phyloP scores from a whole-genome alignment of 2,113 vertebrate species.

The Pipra filicauda region DNA sequence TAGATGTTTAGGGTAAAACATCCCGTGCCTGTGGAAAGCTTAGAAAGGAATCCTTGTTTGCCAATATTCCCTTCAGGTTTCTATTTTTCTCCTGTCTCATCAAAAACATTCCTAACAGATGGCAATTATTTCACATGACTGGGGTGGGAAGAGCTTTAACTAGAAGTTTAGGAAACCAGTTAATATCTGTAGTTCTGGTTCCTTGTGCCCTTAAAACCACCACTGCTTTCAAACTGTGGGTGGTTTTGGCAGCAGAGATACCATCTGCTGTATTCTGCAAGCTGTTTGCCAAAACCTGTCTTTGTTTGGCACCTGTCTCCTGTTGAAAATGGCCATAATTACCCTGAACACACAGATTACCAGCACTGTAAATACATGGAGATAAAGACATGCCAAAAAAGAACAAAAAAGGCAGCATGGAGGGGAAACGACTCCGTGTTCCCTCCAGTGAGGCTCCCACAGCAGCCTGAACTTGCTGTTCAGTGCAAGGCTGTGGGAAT shows the following conservation, averaged over 20 bases:
- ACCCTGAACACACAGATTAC: background rate
- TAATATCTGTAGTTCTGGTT: slow-evolving; percentile 13
- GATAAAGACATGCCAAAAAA: background rate
- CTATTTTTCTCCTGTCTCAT: background rate
- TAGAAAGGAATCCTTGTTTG: background rate
- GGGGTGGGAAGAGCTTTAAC: slow-evolving; percentile 41
- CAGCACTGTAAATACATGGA: background rate
- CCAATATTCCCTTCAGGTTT: background rate
- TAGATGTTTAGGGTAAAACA: background rate
- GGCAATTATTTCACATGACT: slow-evolving; percentile 49
- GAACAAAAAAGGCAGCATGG: background rate
- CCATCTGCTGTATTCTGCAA: slow-evolving; percentile 25
- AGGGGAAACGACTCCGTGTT: background rate
- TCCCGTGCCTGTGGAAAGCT: background rate
- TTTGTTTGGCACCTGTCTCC: slow-evolving; percentile 47
- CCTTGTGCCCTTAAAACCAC: slow-evolving; percentile 15
- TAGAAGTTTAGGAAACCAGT: slow-evolving; percentile 28
- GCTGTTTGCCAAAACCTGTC: slow-evolving; percentile 8
- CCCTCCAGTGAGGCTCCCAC: background rate
- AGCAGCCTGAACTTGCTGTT: background rate
- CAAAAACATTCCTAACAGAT: slow-evolving; percentile 34
- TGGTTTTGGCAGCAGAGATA: slow-evolving; percentile 29
- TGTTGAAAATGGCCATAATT: slow-evolving; percentile 25
- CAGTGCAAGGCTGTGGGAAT: background rate
- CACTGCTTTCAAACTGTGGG: slow-evolving; percentile 32